Percentiles rank a stretch among this genome's conserved stretches.
Conservation (phyloP, 2,797 vertebrate genomes). For the Mormyrus proboscirostris region DNA sequence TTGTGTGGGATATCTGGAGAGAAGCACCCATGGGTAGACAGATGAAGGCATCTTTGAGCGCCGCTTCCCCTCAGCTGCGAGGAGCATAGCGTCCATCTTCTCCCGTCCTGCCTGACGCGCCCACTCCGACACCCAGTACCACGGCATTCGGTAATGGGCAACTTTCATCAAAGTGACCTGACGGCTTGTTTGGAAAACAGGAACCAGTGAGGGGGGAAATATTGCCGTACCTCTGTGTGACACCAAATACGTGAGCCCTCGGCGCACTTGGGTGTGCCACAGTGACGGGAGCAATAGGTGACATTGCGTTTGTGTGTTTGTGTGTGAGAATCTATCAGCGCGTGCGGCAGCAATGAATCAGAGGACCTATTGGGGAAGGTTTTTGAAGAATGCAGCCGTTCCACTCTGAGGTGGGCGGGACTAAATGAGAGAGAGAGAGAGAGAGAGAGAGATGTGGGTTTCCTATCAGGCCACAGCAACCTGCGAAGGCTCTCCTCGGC, state of each 20-base stretch:
- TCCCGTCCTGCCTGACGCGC: neutral
- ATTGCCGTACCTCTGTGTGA: neutral
- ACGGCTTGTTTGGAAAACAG: neutral
- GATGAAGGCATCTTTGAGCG: neutral
- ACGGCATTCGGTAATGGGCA: neutral
- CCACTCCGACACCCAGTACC: neutral
- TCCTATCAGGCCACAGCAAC: constrained; percentile 35
- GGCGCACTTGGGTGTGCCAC: neutral
- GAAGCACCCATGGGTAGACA: neutral
- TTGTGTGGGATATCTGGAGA: neutral
- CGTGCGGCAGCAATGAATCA: neutral
- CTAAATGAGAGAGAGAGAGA: constrained; percentile 10
- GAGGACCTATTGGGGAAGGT: neutral
- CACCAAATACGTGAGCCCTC: neutral
- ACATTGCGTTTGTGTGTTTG: neutral
- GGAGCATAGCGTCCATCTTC: neutral
- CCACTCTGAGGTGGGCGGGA: constrained; percentile 37
- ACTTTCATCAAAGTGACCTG: neutral
- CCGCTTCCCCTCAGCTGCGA: neutral
- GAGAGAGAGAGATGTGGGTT: constrained; percentile 33
- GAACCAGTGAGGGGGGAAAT: neutral
- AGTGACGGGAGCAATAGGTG: neutral
- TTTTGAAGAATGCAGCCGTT: constrained; percentile 54
- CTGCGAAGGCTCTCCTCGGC: constrained; percentile 37
- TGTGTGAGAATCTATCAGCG: neutral